phyloP scores from a whole-genome alignment of 2,888 invertebrate species.

The Temnothorax rugatulus region DNA sequence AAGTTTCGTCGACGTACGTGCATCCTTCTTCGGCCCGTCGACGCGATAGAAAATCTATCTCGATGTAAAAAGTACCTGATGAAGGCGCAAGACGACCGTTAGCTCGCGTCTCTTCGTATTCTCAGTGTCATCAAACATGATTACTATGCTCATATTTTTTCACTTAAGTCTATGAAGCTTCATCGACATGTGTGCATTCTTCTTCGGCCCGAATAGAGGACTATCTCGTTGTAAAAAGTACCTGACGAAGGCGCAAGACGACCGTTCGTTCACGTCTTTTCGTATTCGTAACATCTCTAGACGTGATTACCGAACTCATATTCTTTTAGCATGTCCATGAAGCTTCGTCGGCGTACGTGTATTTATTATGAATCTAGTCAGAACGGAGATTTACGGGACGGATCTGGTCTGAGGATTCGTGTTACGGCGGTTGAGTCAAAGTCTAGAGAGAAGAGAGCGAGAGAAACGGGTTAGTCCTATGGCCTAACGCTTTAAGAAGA shows the following conservation, averaged over 20 bases:
- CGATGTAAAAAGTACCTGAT: slow-evolving; percentile 34
- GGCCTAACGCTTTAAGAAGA: slow-evolving; percentile 83
- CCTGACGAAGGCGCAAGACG: slow-evolving; percentile 29
- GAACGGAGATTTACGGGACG: slow-evolving; percentile 47
- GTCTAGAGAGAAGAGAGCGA: slow-evolving; percentile 51
- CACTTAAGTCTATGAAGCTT: slow-evolving; percentile 2
- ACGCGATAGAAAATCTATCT: slow-evolving; percentile 31
- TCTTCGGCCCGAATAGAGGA: slow-evolving; percentile 12
- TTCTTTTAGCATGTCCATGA: background rate
- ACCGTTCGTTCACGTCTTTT: background rate
- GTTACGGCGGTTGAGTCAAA: slow-evolving; percentile 49
- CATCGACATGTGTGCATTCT: background rate
- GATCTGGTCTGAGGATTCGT: slow-evolving; percentile 55
- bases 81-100: slow-evolving; percentile 37
- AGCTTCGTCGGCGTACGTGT: slow-evolving; percentile 54
- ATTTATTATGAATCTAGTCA: slow-evolving; percentile 41
- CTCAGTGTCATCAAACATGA: slow-evolving; percentile 31
- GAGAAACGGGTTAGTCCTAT: slow-evolving; percentile 81
- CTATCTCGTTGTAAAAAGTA: slow-evolving; percentile 42
- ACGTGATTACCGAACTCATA: background rate
- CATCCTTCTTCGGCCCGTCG: slow-evolving; percentile 33
- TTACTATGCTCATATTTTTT: slow-evolving; percentile 28
- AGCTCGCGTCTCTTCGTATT: slow-evolving; percentile 24
- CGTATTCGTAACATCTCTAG: background rate
- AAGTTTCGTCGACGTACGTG: slow-evolving; percentile 57